Evolutionary conservation across 2,888 invertebrate species (phyloP).

Genomic region (Alviniconcha strummeri): DNA sequence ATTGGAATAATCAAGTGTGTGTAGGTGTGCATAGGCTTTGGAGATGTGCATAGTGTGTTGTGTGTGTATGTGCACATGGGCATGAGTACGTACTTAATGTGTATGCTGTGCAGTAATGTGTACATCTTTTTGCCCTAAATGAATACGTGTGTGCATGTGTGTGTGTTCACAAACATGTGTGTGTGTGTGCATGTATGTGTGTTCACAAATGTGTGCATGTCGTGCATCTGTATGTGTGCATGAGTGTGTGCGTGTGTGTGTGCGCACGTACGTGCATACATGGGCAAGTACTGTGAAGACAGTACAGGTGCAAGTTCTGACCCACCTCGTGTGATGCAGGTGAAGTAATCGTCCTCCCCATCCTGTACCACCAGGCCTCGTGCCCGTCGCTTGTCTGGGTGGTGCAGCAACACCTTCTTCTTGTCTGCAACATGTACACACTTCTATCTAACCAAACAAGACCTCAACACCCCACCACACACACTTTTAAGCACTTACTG

Average conservation of each 20-base stretch:
- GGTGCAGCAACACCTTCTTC: conserved; percentile 92
- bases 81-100: too few species aligned
- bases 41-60: background rate
- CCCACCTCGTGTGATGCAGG: conserved; percentile 91
- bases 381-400: conserved; percentile 95
- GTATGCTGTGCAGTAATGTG: background rate
- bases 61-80: background rate
- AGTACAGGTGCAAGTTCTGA: background rate
- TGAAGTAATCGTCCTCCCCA: conserved; percentile 92
- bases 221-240: too few species aligned
- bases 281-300: too few species aligned
- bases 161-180: background rate
- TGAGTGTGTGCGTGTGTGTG: too few species aligned
- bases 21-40: background rate
- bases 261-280: too few species aligned
- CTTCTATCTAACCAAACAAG: too few species aligned
- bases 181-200: too few species aligned
- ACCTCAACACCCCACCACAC: too few species aligned
- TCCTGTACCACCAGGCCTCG: conserved; percentile 88
- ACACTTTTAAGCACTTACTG: too few species aligned
- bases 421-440: conserved; percentile 75
- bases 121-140: too few species aligned
- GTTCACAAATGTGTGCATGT: too few species aligned
- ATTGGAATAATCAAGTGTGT: background rate
- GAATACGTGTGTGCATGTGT: background rate